Evolutionary conservation across 2,113 vertebrate genomes (phyloP).

Genomic region (Ceuthmochares aereus): DNA sequence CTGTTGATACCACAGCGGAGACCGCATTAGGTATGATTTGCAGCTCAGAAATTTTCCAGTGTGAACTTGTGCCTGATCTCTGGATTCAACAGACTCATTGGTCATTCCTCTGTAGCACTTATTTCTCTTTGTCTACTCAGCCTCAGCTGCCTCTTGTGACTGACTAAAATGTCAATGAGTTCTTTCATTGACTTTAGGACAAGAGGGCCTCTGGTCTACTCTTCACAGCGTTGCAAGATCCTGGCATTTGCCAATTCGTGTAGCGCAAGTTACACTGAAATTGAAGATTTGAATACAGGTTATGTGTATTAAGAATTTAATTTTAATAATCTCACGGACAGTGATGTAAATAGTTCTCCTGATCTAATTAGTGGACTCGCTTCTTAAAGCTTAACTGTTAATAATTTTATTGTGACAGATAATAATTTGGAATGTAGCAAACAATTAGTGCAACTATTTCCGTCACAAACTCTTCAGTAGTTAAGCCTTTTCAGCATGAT

Average conservation of each 20-base stretch:
- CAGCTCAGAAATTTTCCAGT: background rate
- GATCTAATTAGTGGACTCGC: slow-evolving; percentile 56
- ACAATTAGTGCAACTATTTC: slow-evolving; percentile 66
- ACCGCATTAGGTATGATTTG: background rate
- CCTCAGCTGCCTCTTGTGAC: background rate
- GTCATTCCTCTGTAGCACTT: background rate
- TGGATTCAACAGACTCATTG: background rate
- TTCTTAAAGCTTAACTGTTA: slow-evolving; percentile 64
- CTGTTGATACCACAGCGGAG: background rate
- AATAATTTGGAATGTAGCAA: slow-evolving; percentile 42
- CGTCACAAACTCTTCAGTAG: slow-evolving; percentile 48
- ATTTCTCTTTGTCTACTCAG: background rate
- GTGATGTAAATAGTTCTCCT: slow-evolving; percentile 63
- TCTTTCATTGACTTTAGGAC: background rate
- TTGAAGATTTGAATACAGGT: background rate
- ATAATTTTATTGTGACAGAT: slow-evolving; percentile 24
- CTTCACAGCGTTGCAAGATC: background rate
- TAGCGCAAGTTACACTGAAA: background rate
- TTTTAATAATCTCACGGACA: slow-evolving; percentile 15
- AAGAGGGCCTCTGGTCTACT: background rate
- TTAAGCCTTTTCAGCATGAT: slow-evolving; percentile 31
- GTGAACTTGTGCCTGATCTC: background rate
- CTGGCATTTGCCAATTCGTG: background rate
- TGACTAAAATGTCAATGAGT: background rate
- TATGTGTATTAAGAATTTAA: slow-evolving; percentile 23